Evolutionary conservation across 2,113 vertebrate genomes (phyloP).

Genomic region (Petaurus breviceps): DNA sequence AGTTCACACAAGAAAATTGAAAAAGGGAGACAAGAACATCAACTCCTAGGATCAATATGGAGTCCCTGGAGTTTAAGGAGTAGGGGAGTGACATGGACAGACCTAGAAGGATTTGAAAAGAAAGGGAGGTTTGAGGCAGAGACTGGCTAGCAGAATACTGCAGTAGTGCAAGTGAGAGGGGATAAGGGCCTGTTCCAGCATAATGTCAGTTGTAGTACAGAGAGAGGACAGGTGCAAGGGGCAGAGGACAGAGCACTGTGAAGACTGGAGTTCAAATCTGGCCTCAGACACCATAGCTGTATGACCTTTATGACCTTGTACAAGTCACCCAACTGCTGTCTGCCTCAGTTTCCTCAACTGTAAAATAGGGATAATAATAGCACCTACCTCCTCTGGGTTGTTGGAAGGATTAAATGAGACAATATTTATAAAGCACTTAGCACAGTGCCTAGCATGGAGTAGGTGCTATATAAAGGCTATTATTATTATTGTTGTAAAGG

Average conservation of each 20-base stretch:
- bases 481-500: neutral
- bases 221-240: no score
- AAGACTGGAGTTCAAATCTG: neutral
- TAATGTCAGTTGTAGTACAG: neutral
- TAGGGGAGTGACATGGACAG: no score
- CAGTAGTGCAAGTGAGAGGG: neutral
- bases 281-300: neutral
- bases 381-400: neutral
- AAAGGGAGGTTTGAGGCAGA: neutral
- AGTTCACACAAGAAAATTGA: no score
- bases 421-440: neutral
- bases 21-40: neutral
- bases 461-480: neutral
- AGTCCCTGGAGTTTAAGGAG: no score
- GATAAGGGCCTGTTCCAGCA: neutral
- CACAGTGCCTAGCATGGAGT: neutral
- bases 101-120: neutral
- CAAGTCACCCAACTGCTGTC: neutral
- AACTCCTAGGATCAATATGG: no score
- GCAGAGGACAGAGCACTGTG: neutral
- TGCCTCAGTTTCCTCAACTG: neutral
- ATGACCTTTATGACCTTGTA: neutral
- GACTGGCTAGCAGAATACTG: neutral
- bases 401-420: neutral
- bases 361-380: neutral